Evolutionary conservation across 2,797 vertebrate genomes (phyloP), one percentile per base, ranked within the genome.

Genomic region (Phyllotis vaccarum): DNA sequence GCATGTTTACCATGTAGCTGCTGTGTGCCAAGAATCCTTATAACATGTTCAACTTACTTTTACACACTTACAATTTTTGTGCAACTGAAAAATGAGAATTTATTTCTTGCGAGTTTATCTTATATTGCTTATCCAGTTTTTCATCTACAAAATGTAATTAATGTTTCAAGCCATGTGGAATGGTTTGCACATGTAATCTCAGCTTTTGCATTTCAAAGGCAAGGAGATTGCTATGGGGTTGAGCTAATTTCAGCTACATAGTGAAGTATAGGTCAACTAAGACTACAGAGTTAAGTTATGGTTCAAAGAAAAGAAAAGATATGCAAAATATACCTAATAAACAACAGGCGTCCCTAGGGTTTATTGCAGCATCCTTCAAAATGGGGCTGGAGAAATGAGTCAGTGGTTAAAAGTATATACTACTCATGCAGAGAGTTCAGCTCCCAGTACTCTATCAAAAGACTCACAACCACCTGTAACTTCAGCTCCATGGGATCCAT

Each of bases 61-160:
- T 49, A 92, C 49, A 89, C 34, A 87, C 80, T 94, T 89, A 95
- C 5, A 97, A 97, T 94, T 89, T 29, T 88, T 75, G 13, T 54
- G 17, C 37, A 96, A 92, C 13, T 88, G 49, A 93, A 66, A 66
- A 96, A 96, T 83, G 22, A 93, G 96, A 95, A 85, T 93, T 86
- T 83, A 81, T 80, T 95, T 96, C 82, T 94, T 66, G 29, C 19
- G 31, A 75, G 70, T 56, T 86, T 80, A 13, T 24, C 29, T 95
- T 93, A 70, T 83, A 95, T 92, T 93, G 43, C 29, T 87, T 93
- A 83, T 40, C 43, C 14, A 34, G 12, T 6, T 96, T 94, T 52
- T 92, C 93, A 89, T 76, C 37, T 72, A 80, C 10, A 66, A 3
- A 83, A 29, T n/a, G 86, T 72, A n/a, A 86, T 82, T 92, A 88